A percentile compares a stretch with the other conserved stretches of the same genome.
These are phyloP conservation scores for Apamea crenata DNA, from an alignment of 2,888 invertebrate genomes.

Conservation along the genomic window DNA sequence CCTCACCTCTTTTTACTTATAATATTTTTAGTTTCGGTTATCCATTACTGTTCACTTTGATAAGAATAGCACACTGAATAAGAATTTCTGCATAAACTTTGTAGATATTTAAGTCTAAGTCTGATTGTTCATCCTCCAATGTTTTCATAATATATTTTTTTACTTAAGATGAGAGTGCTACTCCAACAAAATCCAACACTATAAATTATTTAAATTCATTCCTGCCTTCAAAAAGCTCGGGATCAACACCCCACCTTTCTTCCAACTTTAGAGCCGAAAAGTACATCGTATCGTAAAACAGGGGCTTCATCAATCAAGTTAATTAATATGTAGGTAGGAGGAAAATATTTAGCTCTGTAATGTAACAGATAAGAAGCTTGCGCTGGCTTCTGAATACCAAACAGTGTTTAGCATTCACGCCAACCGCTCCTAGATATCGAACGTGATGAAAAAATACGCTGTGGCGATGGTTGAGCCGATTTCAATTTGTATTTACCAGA, in stretches of 20 bases:
- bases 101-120: not conserved
- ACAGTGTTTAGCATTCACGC: slow-evolving; percentile 70
- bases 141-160: not conserved
- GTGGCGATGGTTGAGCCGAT: slow-evolving; percentile 63
- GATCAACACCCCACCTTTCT: slow-evolving; percentile 58
- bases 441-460: slow-evolving; percentile 73
- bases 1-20: not conserved
- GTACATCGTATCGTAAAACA: slow-evolving; percentile 64
- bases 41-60: not conserved
- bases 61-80: no score
- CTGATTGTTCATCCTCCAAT: not conserved
- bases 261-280: slow-evolving; percentile 57
- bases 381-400: slow-evolving; percentile 72
- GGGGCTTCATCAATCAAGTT: slow-evolving; percentile 69
- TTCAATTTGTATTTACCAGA: slow-evolving; percentile 70
- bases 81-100: not conserved
- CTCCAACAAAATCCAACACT: slow-evolving; percentile 16
- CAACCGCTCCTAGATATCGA: slow-evolving; percentile 68
- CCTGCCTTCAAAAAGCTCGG: slow-evolving; percentile 32
- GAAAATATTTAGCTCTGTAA: slow-evolving; percentile 75
- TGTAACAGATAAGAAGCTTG: slow-evolving; percentile 74
- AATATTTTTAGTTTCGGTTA: not conserved
- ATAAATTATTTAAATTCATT: slow-evolving; percentile 55
- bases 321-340: slow-evolving; percentile 74
- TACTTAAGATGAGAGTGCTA: not conserved